Conservation (phyloP, 2,888 invertebrate species). For the Herminia tarsipennalis region DNA sequence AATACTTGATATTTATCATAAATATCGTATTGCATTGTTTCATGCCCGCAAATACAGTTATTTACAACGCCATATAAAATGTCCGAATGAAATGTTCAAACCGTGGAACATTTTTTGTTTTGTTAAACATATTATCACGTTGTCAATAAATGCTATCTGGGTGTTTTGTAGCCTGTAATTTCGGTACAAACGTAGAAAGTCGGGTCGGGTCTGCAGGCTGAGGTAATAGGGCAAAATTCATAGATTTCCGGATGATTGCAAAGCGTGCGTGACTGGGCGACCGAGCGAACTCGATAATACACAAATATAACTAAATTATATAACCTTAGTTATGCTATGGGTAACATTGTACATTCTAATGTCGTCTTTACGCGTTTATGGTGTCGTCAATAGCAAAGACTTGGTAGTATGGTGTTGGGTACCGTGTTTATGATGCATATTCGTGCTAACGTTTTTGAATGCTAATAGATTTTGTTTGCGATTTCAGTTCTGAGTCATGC, state of each 20-base stretch:
- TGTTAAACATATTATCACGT: conserved; percentile 31
- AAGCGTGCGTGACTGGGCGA: conserved; percentile 56
- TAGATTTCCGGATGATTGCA: conserved; percentile 64
- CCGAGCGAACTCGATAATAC: conserved; percentile 38
- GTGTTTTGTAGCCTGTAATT: conserved; percentile 39
- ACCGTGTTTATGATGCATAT: background rate
- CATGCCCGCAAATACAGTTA: conserved; percentile 21
- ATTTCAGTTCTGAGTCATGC: no score
- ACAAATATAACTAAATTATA: conserved; percentile 38
- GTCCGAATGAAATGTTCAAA: conserved; percentile 15
- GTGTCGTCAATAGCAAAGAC: conserved; percentile 3
- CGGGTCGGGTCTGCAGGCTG: conserved; percentile 20
- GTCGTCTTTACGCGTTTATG: conserved; percentile 9
- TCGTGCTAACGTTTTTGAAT: background rate
- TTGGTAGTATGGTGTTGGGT: background rate
- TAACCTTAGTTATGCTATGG: conserved; percentile 19
- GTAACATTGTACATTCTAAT: conserved; percentile 13
- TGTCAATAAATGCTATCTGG: conserved; percentile 41
- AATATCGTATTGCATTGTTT: conserved; percentile 9
- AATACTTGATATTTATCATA: conserved; percentile 8
- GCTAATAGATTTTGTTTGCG: no score
- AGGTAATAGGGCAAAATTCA: conserved; percentile 60
- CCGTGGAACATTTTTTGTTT: conserved; percentile 6
- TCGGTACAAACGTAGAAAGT: conserved; percentile 28
- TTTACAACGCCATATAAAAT: conserved; percentile 24